Evolutionary conservation across 1,140 invertebrate species (phyloP), one percentile per base, ranked within the genome.

Genomic region (Apis cerana): DNA sequence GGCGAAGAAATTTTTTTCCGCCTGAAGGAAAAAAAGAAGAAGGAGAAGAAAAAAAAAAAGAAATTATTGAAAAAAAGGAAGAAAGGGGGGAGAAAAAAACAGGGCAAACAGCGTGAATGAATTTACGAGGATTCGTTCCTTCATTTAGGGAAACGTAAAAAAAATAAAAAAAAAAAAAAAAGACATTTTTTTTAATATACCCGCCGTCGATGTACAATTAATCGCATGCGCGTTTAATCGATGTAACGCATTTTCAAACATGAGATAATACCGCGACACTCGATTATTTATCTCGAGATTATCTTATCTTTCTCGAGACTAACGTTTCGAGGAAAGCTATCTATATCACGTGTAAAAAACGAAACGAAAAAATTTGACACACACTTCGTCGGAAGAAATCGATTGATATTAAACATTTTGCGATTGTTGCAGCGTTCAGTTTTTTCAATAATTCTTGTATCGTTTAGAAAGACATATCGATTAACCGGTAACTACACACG

Each of bases 121-220:
- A 56, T 64, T 54, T 58, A 48, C 58, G 54, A 70, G 43, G 72
- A 82, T 82, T 85, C 84, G 79, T 86, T 82, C 65, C 79, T 85
- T 58, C 80, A 52, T 54, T 43, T 50, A 64, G 58, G 74, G 59
- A 69, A 48, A 56, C 64, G 76, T 64, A 48, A 64, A 59, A 23
- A 56, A 50, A 7, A 50, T n/a, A 19, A 54, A 11, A 61, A 23
- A 43, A 27, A 54, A 54, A 68, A 23, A 54, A 54, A 68, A 23
- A 33, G 64, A 82, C 10, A 76, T 74, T 80, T 48, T 80, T 71
- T 80, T 74, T 17, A 64, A 27, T 64, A 13, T 76, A 48, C 54
- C 61, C 61, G 74, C 61, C 74, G 74, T 76, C 61, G 74, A 76
- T 76, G 74, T 76, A 80, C 54, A 74, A 69, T 68, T 52, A 76